Percentiles rank a stretch among this genome's conserved stretches.
Conservation (phyloP, 1,140 invertebrate species). For the Notospermus geniculatus region DNA sequence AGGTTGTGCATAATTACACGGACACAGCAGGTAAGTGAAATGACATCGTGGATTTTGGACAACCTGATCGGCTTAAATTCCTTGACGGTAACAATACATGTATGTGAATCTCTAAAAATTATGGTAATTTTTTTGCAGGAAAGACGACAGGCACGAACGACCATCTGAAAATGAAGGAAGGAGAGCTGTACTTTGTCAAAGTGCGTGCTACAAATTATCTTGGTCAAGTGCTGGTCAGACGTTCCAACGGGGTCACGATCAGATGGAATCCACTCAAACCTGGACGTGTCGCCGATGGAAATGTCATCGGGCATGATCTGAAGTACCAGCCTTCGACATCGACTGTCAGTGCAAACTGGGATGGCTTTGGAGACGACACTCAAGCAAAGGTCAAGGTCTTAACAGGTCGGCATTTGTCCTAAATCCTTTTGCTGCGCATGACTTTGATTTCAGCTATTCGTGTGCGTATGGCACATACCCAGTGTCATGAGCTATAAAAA, state of each 20-base stretch:
- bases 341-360: slow-evolving; percentile 34
- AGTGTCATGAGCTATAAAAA: too few relatives aligned
- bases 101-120: slow-evolving; percentile 27
- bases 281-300: slow-evolving; percentile 35
- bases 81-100: slow-evolving; percentile 30
- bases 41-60: too few relatives aligned
- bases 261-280: slow-evolving; percentile 31
- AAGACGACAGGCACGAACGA: slow-evolving; percentile 27
- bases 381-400: too few relatives aligned
- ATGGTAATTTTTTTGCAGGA: slow-evolving; percentile 18
- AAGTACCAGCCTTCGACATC: slow-evolving; percentile 22
- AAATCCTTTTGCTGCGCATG: too few relatives aligned
- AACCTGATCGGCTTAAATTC: slow-evolving; percentile 15
- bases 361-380: slow-evolving; percentile 30
- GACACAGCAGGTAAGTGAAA: slow-evolving; percentile 14
- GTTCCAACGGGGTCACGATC: slow-evolving; percentile 37
- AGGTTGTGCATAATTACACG: slow-evolving; percentile 8
- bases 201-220: slow-evolving; percentile 31
- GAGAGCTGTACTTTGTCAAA: slow-evolving; percentile 31
- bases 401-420: too few relatives aligned
- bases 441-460: too few relatives aligned
- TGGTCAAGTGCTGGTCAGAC: slow-evolving; percentile 25
- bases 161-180: slow-evolving; percentile 24
- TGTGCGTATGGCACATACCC: too few relatives aligned
- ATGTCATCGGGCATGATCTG: slow-evolving; percentile 32